Evolutionary conservation across 2,797 vertebrate species (phyloP), one percentile per base, ranked within the genome.

Genomic region (Echeneis naucrates): DNA sequence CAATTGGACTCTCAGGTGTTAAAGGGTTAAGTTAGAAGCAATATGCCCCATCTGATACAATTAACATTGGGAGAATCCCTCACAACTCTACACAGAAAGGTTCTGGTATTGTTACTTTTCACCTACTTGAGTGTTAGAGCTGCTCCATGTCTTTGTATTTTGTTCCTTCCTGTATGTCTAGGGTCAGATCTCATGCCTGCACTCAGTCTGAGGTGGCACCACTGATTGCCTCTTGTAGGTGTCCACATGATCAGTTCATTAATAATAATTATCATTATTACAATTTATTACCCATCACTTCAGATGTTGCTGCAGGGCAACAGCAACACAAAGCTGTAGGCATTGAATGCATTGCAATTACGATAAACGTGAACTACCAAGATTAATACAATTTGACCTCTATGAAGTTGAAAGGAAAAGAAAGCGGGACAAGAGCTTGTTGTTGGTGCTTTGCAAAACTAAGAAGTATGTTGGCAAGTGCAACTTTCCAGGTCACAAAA

Each of bases 21-120:
- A n/a, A n/a, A n/a, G n/a, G n/a, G n/a, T n/a, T n/a, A n/a, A n/a
- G 47, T 59, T 68, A 51, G 14, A 19, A 45, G 47, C 59, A 52
- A 77, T 61, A 50, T 65, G 27, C 66, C 70, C 65, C 55, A 45
- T n/a, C 62, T 62, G 78, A 73, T 57, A 64, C 72, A 79, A 77
- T 81, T 83, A 81, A 58, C 63, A 79, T 63, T 58, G 51, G 45
- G 37, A 40, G 71, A 38, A 40, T 42, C 33, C 30, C 48, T 50
- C 33, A 44, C 48, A 52, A 40, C 38, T 32, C 37, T 57, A 23
- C 19, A 14, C n/a, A 26, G 19, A 54, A 53, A 55, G 67, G 8
- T 10, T 23, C 24, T 38, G 32, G 60, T 44, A 68, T 30, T n/a
- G 19, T 65, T 27, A 33, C 26, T 68, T 57, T 50, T 27, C 12